Evolutionary conservation across 2,797 vertebrate species (phyloP), one percentile per base, ranked within the genome.

Genomic region (Lindbergichthys nudifrons): DNA sequence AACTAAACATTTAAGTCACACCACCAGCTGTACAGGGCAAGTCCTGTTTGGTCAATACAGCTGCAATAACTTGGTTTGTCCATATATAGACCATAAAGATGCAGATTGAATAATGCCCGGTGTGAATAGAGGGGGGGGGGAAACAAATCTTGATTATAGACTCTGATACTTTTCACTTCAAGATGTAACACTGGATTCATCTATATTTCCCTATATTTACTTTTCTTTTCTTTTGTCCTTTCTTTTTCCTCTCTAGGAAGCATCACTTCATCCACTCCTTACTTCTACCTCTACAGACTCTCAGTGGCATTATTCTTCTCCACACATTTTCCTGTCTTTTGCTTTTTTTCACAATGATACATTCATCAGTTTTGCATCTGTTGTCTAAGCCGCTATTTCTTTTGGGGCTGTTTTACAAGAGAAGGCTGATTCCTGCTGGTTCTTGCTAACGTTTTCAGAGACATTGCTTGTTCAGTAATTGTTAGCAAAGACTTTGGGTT

Each of bases 281-380:
- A 73, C 43, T 32, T 75, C 66, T 64, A 70, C 75, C 76, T 87
- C 72, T 52, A n/a, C 10, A 65, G 64, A 76, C 63, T 52, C 59
- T 23, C 52, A 59, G 59, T 15, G 10, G n/a, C 58, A 3, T 0
- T 16, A 30, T 45, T 56, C 65, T 65, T 47, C 43, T 13, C 0
- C 10, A 10, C 43, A 26, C 7, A 21, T 26, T 30, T 26, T 52
- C 14, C 32, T 1, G 3, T 47, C 2, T 1, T 70, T 77, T 63
- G 18, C 0, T 21, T 74, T 66, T 36, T 4, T 43, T 11, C 59
- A 85, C 0, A 0, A 89, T 86, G 85, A 84, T 19, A 60, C 0
- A 41, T 75, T 76, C 36, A 30, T 42, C 12, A 1, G 45, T 74
- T 61, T 39, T 75, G 10, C 58, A 74, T 65, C 21, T 30, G 10